Evolutionary conservation across 2,888 invertebrate species (phyloP).

Genomic region (Harmothoe impar): DNA sequence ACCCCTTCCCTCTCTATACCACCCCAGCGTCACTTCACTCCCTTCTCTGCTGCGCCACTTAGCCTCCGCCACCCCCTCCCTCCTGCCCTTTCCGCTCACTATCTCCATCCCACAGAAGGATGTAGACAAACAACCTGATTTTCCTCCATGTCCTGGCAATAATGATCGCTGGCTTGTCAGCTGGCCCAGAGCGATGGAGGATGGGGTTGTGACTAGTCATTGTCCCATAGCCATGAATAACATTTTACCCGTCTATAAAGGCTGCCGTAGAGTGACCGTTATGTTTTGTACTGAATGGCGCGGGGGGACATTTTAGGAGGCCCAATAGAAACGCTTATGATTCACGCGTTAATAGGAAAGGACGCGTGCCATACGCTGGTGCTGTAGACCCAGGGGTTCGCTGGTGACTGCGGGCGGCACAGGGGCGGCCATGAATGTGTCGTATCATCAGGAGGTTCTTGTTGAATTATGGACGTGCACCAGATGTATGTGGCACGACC

Average conservation of each 20-base stretch:
- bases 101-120: neutral
- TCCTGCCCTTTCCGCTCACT: neutral
- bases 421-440: slow-evolving; percentile 25
- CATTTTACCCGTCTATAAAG: slow-evolving; percentile 21
- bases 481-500: slow-evolving; percentile 41
- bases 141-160: neutral
- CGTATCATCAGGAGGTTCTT: neutral
- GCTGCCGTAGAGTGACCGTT: neutral
- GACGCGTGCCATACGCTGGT: neutral
- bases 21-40: neutral
- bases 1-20: neutral
- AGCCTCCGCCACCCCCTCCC: neutral
- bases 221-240: neutral
- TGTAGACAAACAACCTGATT: too few relatives aligned
- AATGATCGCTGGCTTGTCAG: neutral
- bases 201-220: neutral
- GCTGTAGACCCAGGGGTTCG: neutral
- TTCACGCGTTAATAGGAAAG: slow-evolving; percentile 28
- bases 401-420: slow-evolving; percentile 6
- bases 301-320: slow-evolving; percentile 43
- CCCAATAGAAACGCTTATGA: slow-evolving; percentile 38
- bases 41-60: neutral
- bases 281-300: slow-evolving; percentile 39
- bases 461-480: slow-evolving; percentile 28
- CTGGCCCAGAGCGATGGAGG: neutral